Conservation (phyloP, 2,888 invertebrate species). For the Acholoe squamosa region DNA sequence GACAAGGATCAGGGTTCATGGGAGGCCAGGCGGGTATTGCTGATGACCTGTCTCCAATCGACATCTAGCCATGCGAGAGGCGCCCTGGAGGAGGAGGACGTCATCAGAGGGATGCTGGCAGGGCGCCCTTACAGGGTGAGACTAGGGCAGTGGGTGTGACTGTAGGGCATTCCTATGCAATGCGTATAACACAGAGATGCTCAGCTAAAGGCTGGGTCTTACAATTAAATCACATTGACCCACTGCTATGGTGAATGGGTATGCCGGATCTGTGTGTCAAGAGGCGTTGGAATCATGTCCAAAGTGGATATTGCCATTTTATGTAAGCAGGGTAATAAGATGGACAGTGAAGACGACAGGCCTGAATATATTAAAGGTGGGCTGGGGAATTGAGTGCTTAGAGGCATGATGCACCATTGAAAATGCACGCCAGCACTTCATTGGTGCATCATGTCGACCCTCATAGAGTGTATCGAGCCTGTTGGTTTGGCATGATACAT, state of each 20-base stretch:
- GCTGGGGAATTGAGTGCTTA: too few relatives aligned
- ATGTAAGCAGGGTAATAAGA: not conserved
- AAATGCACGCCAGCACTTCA: too few relatives aligned
- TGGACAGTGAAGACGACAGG: not conserved
- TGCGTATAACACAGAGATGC: not conserved
- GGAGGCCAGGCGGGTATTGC: not conserved
- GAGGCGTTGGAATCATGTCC: not conserved
- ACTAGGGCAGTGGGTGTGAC: not conserved
- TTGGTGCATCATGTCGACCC: too few relatives aligned
- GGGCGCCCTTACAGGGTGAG: not conserved
- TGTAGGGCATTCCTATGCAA: not conserved
- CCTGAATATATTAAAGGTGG: too few relatives aligned
- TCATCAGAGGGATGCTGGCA: not conserved
- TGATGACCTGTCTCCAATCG: conserved; percentile 23
- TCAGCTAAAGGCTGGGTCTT: not conserved
- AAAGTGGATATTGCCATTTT: not conserved
- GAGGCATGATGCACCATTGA: too few relatives aligned
- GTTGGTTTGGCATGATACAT: too few relatives aligned
- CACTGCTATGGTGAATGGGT: conserved; percentile 1
- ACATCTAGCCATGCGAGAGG: not conserved
- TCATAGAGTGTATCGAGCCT: too few relatives aligned
- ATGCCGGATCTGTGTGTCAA: not conserved
- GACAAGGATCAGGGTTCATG: not conserved
- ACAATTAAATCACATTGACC: conserved; percentile 9
- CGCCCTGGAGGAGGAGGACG: not conserved